Evolutionary conservation across 2,797 vertebrate genomes (phyloP), one percentile per base, ranked within the genome.

Genomic region (Buphagus erythrorhynchus): DNA sequence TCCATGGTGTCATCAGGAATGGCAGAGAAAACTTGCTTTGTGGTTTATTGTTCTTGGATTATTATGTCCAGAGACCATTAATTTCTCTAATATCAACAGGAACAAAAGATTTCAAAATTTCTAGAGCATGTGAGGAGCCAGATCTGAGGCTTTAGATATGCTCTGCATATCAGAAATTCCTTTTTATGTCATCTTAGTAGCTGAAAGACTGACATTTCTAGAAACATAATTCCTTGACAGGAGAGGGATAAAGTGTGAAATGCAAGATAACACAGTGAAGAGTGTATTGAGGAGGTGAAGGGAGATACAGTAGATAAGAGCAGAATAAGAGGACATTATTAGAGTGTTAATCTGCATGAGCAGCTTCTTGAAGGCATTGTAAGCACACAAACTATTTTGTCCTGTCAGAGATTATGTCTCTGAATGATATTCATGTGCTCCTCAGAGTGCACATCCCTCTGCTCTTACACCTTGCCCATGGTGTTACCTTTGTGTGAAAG

Each of bases 171-270:
- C 48, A 62, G 25, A 88, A 55, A 68, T 52, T 63, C 84, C 6
- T 92, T 71, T 74, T 91, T 59, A 33, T 63, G 21, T 75, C 54
- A 77, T 73, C 29, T 74, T 33, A 77, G 67, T 18, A 87, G 55
- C 45, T 86, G 86, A 51, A 65, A 40, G 57, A 72, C 36, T 77
- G 68, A 31, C 58, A 62, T 55, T 61, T 57, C 46, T 77, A 43
- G 87, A 88, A 90, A 61, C 26, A 61, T 49, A 73, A 94, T 78
- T 48, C 38, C 69, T 90, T 78, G 29, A 58, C 46, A 49, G 88
- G 17, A n/a, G 43, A 57, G 43, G 86, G 73, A 79, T 49, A 84
- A 89, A 73, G 29, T 1, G 0, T 36, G 52, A 94, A 93, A 69
- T 48, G 40, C 33, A 74, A 86, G 88, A 89, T 90, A 93, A 71